Evolutionary conservation across 1,140 invertebrate genomes (phyloP).

Genomic region (Pectinophora gossypiella): DNA sequence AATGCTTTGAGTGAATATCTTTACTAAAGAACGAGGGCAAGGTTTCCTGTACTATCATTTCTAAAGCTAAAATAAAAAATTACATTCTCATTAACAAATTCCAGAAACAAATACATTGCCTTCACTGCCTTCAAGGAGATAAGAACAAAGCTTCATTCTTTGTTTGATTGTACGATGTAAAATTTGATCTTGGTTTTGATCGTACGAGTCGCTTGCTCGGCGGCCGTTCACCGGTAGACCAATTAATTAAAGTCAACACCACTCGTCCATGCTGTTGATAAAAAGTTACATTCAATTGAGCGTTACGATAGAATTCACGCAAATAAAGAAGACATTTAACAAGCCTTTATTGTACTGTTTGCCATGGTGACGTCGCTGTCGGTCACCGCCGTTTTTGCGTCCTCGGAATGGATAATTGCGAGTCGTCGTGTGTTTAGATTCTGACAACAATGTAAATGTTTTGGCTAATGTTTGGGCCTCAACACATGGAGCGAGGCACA

Average conservation of each 20-base stretch:
- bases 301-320: background rate
- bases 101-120: background rate
- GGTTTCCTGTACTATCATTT: too few relatives aligned
- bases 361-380: background rate
- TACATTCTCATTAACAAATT: background rate
- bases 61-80: too few relatives aligned
- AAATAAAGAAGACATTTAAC: background rate
- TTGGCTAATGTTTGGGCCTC: slow-evolving; percentile 18
- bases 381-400: background rate
- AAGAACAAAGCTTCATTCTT: background rate
- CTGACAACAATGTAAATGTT: slow-evolving; percentile 19
- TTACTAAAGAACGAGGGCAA: too few relatives aligned
- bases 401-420: background rate
- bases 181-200: background rate
- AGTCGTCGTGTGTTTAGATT: background rate
- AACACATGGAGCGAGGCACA: slow-evolving; percentile 16
- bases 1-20: too few relatives aligned
- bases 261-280: background rate
- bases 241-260: background rate
- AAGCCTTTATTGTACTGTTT: slow-evolving; percentile 9
- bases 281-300: background rate
- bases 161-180: background rate
- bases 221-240: slow-evolving; percentile 1
- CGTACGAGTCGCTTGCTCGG: background rate
- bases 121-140: background rate